Percentiles rank a stretch among this genome's conserved stretches.
phyloP scores from a whole-genome alignment of 2,888 invertebrate genomes.

The Sarcophaga caerulescens region DNA sequence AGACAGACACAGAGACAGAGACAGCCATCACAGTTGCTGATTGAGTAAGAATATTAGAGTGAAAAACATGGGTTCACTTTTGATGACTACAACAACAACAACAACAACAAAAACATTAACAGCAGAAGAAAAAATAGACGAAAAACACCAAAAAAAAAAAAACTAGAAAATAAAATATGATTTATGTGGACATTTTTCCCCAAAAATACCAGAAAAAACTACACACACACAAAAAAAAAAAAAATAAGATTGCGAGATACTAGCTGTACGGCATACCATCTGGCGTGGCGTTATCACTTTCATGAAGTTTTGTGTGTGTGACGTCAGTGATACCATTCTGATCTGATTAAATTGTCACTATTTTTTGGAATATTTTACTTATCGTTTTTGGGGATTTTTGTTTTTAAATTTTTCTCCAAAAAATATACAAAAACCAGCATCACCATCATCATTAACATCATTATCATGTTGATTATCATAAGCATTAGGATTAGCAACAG shows the following conservation, averaged over 20 bases:
- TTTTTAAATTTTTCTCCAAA: neutral
- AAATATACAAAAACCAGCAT: slow-evolving; percentile 15
- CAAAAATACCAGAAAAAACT: neutral
- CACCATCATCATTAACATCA: slow-evolving; percentile 31
- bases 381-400: slow-evolving; percentile 15
- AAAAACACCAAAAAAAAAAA: too few relatives aligned
- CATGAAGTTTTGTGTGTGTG: slow-evolving; percentile 32
- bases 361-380: slow-evolving; percentile 26
- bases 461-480: slow-evolving; percentile 18
- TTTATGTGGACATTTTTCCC: slow-evolving; percentile 52
- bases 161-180: slow-evolving; percentile 25
- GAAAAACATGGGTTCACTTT: slow-evolving; percentile 38
- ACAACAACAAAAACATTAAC: neutral
- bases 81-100: slow-evolving; percentile 38
- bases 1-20: neutral
- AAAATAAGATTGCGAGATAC: neutral
- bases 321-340: slow-evolving; percentile 41
- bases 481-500: slow-evolving; percentile 6
- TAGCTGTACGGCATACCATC: neutral
- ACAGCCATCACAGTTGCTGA: neutral
- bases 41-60: slow-evolving; percentile 24
- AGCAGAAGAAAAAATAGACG: too few relatives aligned
- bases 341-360: slow-evolving; percentile 59
- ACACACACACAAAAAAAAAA: neutral
- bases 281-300: slow-evolving; percentile 41